Evolutionary conservation across 30 jellyfish, hydroid and myxozoan species (phyloP).

Genomic region (Hydra vulgaris): DNA sequence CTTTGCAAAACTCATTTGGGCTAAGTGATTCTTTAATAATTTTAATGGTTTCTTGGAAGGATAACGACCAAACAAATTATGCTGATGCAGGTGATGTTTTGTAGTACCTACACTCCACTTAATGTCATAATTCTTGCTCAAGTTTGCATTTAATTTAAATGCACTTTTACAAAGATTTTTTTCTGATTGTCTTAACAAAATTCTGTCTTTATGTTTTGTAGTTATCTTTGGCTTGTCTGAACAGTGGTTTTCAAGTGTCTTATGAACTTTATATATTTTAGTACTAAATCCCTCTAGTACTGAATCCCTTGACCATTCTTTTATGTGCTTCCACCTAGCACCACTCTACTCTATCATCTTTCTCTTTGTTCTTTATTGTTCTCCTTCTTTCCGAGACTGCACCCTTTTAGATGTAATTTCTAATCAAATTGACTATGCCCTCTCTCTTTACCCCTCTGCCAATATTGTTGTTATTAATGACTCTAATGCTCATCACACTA

Average conservation of each 20-base stretch:
- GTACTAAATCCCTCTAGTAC: no score
- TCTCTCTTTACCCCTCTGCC: no score
- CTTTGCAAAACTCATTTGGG: neutral
- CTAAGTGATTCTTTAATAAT: neutral
- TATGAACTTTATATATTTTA: neutral
- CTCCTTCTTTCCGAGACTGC: no score
- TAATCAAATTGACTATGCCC: no score
- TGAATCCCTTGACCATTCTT: no score
- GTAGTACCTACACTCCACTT: neutral
- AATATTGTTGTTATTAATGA: no score
- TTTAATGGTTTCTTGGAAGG: neutral
- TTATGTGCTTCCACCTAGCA: no score
- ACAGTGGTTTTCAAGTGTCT: neutral
- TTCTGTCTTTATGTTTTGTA: neutral
- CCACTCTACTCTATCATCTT: no score
- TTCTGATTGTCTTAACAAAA: neutral
- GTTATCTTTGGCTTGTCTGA: neutral
- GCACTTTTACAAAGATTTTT: neutral
- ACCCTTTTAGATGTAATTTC: no score
- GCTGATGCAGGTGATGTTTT: neutral
- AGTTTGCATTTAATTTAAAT: no score
- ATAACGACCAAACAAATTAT: neutral
- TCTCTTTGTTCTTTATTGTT: no score
- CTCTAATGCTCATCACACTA: no score
- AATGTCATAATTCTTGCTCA: neutral